Percentiles rank a stretch among this genome's conserved stretches.
phyloP scores from a whole-genome alignment of 1,140 invertebrate species.

The Drosophila oshimai region DNA sequence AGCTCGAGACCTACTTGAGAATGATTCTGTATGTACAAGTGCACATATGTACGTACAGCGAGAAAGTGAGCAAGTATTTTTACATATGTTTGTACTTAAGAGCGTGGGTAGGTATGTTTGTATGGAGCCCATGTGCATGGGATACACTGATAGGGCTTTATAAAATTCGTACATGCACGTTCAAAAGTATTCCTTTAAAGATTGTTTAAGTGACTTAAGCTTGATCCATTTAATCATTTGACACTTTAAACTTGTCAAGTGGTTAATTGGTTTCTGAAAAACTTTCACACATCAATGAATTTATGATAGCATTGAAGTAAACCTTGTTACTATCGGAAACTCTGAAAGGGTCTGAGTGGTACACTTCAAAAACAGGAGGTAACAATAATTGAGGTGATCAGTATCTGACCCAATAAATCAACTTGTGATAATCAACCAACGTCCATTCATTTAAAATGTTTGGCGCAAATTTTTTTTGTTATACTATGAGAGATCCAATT shows the following conservation, averaged over 20 bases:
- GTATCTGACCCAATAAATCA: no score
- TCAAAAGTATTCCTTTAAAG: not conserved
- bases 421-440: no score
- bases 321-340: not conserved
- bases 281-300: constrained; percentile 9
- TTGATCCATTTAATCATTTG: constrained; percentile 11
- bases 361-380: constrained; percentile 14
- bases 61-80: constrained; percentile 5
- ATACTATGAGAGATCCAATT: no score
- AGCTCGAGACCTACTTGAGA: constrained; percentile 50
- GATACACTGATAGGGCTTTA: constrained; percentile 19
- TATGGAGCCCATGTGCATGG: not conserved
- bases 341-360: constrained; percentile 15
- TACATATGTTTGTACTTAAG: constrained; percentile 23
- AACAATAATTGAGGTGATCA: not conserved
- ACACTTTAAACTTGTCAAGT: constrained; percentile 15
- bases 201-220: constrained; percentile 1
- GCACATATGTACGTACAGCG: not conserved
- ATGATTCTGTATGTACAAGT: constrained; percentile 13
- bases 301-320: constrained; percentile 15
- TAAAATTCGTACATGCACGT: constrained; percentile 1
- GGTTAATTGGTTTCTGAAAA: constrained; percentile 31
- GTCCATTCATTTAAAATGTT: no score
- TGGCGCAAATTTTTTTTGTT: no score
- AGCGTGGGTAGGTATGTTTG: not conserved